Conservation (phyloP, 2,888 invertebrate species). For the Xylocampa areola region DNA sequence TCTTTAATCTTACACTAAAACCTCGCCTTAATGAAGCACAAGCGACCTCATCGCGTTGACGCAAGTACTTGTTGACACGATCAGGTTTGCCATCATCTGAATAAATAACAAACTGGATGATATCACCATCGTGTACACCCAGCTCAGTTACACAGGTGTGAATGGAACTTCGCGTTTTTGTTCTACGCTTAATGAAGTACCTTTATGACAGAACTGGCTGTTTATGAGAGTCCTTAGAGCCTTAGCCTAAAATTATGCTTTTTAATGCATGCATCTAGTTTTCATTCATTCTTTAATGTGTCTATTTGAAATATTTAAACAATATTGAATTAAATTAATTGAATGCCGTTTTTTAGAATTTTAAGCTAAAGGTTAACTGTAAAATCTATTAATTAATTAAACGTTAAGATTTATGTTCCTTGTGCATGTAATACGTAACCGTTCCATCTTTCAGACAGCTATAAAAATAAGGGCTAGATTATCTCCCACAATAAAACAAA, state of each 20-base stretch:
- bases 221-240: constrained; percentile 1
- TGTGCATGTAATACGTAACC: background rate
- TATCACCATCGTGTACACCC: constrained; percentile 69
- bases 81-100: constrained; percentile 73
- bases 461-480: constrained; percentile 31
- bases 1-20: constrained; percentile 1
- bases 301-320: too few species aligned
- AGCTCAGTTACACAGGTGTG: constrained; percentile 66
- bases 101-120: constrained; percentile 74
- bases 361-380: too few species aligned
- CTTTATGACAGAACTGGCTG: constrained; percentile 8
- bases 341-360: too few species aligned
- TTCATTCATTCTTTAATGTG: too few species aligned
- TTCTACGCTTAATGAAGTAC: constrained; percentile 34
- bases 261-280: background rate
- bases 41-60: constrained; percentile 76
- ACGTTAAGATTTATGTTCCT: background rate
- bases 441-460: constrained; percentile 1
- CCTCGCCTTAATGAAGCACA: constrained; percentile 66
- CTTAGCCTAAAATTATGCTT: constrained; percentile 12
- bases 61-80: constrained; percentile 72
- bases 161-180: constrained; percentile 33
- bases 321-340: too few species aligned
- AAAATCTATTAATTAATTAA: too few species aligned
- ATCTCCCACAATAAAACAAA: constrained; percentile 54